These are phyloP conservation scores for Drosophila yakuba DNA, from an alignment of 1,140 invertebrate genomes.

Conservation along the genomic window DNA sequence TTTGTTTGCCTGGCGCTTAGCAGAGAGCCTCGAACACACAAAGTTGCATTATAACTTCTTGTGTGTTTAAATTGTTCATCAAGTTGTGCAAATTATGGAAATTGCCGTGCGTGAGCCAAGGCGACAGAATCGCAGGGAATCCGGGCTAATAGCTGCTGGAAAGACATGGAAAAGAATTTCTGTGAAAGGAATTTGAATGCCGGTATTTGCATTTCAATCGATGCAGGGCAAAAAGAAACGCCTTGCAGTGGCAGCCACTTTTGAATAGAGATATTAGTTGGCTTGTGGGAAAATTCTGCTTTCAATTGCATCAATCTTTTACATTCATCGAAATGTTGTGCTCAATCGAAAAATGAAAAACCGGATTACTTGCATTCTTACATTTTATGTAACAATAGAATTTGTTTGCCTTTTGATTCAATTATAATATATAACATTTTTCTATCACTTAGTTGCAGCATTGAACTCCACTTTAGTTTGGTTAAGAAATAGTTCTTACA, in stretches of 20 bases:
- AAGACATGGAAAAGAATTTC: conserved; percentile 32
- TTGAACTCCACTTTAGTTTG: no score
- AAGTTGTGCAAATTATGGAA: conserved; percentile 72
- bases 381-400: not conserved
- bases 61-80: conserved; percentile 61
- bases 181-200: conserved; percentile 10
- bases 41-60: conserved; percentile 66
- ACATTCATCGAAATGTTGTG: not conserved
- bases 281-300: not conserved
- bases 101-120: conserved; percentile 43
- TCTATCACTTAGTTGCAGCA: no score
- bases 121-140: conserved; percentile 28
- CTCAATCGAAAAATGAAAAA: not conserved
- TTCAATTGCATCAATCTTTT: conserved; percentile 4
- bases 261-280: conserved; percentile 11
- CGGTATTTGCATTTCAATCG: conserved; percentile 34
- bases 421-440: no score
- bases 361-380: no score
- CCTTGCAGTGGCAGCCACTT: not conserved
- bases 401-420: not conserved
- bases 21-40: conserved; percentile 15
- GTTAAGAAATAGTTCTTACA: no score
- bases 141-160: conserved; percentile 38
- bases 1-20: conserved; percentile 69
- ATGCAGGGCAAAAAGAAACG: conserved; percentile 5